phyloP scores from a whole-genome alignment of 2,888 invertebrate genomes.

The Eledone cirrhosa region DNA sequence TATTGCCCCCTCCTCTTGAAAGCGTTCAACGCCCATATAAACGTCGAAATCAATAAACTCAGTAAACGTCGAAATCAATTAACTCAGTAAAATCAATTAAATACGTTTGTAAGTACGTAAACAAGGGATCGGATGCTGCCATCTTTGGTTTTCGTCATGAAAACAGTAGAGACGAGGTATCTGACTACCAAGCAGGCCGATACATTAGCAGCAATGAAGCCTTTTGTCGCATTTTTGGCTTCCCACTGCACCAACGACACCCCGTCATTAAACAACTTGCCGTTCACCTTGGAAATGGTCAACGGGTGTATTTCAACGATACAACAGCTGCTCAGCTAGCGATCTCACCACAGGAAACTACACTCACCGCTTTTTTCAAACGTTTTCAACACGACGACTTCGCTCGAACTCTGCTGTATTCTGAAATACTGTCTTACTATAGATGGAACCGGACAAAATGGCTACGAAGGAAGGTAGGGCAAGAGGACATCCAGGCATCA shows the following conservation, averaged over 20 bases:
- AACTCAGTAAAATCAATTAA: background rate
- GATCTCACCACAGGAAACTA: background rate
- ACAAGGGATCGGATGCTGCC: background rate
- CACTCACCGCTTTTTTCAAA: background rate
- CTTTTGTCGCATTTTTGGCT: background rate
- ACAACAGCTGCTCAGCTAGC: background rate
- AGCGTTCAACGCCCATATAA: too few species aligned
- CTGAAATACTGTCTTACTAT: background rate
- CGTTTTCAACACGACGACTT: background rate
- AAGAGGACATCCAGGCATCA: background rate
- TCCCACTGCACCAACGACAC: background rate
- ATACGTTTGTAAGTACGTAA: background rate
- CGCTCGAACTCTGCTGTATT: background rate
- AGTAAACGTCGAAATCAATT: background rate
- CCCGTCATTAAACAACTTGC: background rate
- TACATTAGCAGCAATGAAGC: background rate
- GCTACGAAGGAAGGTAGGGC: background rate
- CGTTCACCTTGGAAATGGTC: background rate
- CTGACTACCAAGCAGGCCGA: background rate
- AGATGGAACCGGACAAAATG: background rate
- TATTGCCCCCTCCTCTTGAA: too few species aligned
- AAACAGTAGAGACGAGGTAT: background rate
- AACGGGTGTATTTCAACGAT: background rate
- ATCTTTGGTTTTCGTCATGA: background rate
- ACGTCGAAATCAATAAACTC: background rate